These are phyloP conservation scores for Drosophila lini DNA, from an alignment of 1,140 invertebrate genomes.

Conservation along the genomic window DNA sequence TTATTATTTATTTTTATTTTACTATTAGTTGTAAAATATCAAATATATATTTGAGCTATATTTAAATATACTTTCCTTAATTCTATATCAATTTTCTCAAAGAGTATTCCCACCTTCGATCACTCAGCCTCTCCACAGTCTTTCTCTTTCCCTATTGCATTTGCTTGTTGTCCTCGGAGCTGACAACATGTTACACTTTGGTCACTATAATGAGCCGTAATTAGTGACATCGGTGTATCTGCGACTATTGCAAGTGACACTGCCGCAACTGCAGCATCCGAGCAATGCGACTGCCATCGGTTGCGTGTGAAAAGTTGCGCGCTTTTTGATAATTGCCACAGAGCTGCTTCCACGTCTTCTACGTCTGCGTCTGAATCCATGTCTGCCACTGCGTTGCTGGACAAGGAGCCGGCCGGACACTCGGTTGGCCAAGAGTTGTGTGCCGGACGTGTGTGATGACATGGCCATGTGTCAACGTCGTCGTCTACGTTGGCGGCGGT, in stretches of 20 bases:
- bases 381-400: constrained; percentile 12
- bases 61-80: neutral
- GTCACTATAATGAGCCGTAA: constrained; percentile 82
- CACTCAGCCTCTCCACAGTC: too few relatives aligned
- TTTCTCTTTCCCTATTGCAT: constrained; percentile 13
- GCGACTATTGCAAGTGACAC: constrained; percentile 50
- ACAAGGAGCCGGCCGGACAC: neutral
- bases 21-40: too few relatives aligned
- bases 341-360: constrained; percentile 26
- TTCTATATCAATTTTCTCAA: neutral
- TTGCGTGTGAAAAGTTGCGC: constrained; percentile 78
- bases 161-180: constrained; percentile 61
- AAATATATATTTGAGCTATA: too few relatives aligned
- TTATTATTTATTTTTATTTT: too few relatives aligned
- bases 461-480: constrained; percentile 73
- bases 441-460: constrained; percentile 44
- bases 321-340: constrained; percentile 77
- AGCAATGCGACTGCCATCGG: constrained; percentile 41
- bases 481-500: constrained; percentile 53
- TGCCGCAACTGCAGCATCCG: constrained; percentile 32
- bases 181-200: constrained; percentile 83
- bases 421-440: constrained; percentile 6
- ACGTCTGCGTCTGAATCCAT: constrained; percentile 18
- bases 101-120: constrained; percentile 14
- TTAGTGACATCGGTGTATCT: constrained; percentile 69